A percentile compares a stretch with the other conserved stretches of the same genome.
phyloP scores from a whole-genome alignment of 2,888 invertebrate species.

The Bembecia ichneumoniformis region DNA sequence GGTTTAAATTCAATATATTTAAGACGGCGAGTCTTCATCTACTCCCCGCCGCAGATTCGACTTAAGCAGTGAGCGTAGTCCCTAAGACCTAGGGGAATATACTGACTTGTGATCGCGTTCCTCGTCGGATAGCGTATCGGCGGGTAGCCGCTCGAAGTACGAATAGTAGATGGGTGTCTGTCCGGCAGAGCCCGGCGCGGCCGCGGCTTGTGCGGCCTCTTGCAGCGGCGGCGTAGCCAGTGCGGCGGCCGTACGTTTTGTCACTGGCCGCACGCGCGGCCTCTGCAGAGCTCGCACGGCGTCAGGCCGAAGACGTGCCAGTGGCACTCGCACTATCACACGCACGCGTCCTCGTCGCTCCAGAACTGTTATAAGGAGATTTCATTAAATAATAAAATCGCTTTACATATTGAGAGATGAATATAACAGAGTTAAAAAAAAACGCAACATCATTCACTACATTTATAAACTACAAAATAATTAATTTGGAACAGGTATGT shows the following conservation, averaged over 20 bases:
- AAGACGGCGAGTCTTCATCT: too few species aligned
- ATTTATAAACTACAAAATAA: too few species aligned
- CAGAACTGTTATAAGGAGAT: conserved; percentile 13
- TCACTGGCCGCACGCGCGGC: conserved; percentile 20
- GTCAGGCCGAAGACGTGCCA: conserved; percentile 41
- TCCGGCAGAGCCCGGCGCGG: conserved; percentile 11
- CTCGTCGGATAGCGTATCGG: conserved; percentile 76
- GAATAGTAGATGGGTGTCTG: conserved; percentile 76
- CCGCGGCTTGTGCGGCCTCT: conserved; percentile 1
- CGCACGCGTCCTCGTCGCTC: conserved; percentile 24
- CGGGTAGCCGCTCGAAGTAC: conserved; percentile 78
- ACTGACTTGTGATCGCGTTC: conserved; percentile 61
- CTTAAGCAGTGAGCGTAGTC: too few species aligned
- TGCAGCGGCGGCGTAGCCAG: conserved; percentile 15
- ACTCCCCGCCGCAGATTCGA: too few species aligned
- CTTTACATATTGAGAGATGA: too few species aligned
- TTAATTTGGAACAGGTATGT: too few species aligned
- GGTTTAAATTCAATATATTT: too few species aligned
- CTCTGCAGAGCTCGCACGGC: conserved; percentile 46
- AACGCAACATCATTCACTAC: too few species aligned
- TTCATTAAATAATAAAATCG: not conserved
- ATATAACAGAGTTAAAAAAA: too few species aligned
- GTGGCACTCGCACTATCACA: conserved; percentile 44
- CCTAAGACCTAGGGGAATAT: too few species aligned
- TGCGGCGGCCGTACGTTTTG: conserved; percentile 21